Conservation (phyloP, 2,888 invertebrate genomes). For the Pterostichus niger region DNA sequence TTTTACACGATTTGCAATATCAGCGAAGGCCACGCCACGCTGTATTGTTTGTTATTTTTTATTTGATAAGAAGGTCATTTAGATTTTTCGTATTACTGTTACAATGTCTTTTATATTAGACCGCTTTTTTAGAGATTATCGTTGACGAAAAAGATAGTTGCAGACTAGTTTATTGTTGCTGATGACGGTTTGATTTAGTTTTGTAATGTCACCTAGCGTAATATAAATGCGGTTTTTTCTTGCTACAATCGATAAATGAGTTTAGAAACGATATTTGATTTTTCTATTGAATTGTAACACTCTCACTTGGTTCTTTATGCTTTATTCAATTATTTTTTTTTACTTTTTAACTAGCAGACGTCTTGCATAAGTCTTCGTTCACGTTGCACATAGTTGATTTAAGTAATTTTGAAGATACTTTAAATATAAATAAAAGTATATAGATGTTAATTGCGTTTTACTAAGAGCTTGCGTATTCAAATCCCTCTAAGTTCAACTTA, state of each 20-base stretch:
- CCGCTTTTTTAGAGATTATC: background rate
- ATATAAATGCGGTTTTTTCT: conserved; percentile 2
- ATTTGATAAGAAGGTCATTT: conserved; percentile 59
- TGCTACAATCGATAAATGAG: conserved; percentile 3
- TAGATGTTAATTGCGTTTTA: too few species aligned
- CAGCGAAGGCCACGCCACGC: conserved; percentile 49
- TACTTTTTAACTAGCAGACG: background rate
- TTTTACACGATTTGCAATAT: conserved; percentile 63
- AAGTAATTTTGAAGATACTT: too few species aligned
- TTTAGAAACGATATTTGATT: background rate
- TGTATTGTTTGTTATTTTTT: conserved; percentile 60
- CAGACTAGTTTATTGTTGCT: conserved; percentile 15
- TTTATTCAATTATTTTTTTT: conserved; percentile 2
- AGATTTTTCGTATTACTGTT: conserved; percentile 55
- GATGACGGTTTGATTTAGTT: background rate
- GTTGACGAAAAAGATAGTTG: conserved; percentile 32
- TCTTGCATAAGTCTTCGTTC: too few species aligned
- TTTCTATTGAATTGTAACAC: conserved; percentile 3
- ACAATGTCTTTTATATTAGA: conserved; percentile 53
- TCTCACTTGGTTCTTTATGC: conserved; percentile 4
- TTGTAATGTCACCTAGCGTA: conserved; percentile 25
- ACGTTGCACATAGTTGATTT: too few species aligned
- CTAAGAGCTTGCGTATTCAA: too few species aligned
- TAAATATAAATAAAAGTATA: too few species aligned
- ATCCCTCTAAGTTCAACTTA: too few species aligned